Evolutionary conservation across 2,888 invertebrate species (phyloP).

Genomic region (Stomorhina lunata): DNA sequence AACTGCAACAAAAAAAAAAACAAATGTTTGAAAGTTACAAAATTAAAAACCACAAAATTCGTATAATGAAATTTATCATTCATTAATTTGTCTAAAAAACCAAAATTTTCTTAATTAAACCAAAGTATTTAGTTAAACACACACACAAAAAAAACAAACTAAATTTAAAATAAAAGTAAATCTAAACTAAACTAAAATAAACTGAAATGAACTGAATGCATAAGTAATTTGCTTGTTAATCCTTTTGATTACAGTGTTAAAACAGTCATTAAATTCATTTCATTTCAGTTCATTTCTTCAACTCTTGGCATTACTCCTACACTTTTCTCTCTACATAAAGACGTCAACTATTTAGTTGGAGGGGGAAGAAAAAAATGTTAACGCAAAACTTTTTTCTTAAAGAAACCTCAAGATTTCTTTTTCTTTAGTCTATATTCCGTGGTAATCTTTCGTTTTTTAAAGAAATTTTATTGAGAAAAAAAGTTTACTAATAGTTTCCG

Average conservation of each 20-base stretch:
- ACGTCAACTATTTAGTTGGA: conserved; percentile 15
- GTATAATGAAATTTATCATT: conserved; percentile 59
- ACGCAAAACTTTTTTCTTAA: conserved; percentile 37
- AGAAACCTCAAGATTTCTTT: conserved; percentile 54
- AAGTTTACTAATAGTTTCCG: conserved; percentile 65
- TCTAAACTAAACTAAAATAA: conserved; percentile 21
- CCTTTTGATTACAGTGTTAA: conserved; percentile 56
- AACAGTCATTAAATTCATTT: conserved; percentile 56
- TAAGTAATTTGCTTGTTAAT: conserved; percentile 63
- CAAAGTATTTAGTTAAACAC: neutral
- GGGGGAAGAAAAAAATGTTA: neutral
- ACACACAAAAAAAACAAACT: neutral
- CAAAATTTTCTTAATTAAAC: conserved; percentile 64
- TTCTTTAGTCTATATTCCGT: conserved; percentile 4
- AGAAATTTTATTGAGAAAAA: conserved; percentile 25
- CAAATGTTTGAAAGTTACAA: conserved; percentile 27
- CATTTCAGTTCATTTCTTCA: conserved; percentile 19
- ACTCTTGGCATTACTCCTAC: neutral
- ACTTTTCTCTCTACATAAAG: neutral
- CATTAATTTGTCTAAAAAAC: conserved; percentile 58
- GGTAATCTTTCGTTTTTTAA: conserved; percentile 1
- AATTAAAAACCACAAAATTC: conserved; percentile 65
- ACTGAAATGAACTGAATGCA: too few species aligned
- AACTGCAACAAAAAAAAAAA: neutral
- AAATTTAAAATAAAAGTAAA: neutral